Conservation (phyloP, 2,888 invertebrate species). For the Diplolepis rosae region DNA sequence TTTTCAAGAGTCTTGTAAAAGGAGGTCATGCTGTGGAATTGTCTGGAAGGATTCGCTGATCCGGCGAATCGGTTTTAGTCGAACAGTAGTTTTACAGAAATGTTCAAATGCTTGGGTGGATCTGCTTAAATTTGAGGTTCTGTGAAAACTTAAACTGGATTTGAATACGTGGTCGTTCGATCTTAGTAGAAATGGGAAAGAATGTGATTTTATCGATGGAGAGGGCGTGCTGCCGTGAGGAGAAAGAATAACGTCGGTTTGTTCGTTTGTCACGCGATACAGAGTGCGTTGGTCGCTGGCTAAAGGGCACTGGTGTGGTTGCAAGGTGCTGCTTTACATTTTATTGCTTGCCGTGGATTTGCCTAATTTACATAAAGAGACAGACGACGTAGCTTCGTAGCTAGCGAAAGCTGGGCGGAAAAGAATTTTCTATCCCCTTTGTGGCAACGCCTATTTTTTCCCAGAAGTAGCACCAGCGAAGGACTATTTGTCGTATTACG, state of each 20-base stretch:
- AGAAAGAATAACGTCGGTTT: constrained; percentile 30
- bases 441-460: constrained; percentile 31
- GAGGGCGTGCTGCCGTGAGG: constrained; percentile 23
- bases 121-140: not conserved
- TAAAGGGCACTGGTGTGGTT: constrained; percentile 39
- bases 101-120: not conserved
- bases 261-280: constrained; percentile 7
- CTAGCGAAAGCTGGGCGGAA: constrained; percentile 31
- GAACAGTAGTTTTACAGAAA: not conserved
- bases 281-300: not conserved
- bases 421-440: constrained; percentile 41
- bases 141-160: not conserved
- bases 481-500: constrained; percentile 37
- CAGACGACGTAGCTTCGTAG: constrained; percentile 43
- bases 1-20: not conserved
- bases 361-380: constrained; percentile 62
- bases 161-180: constrained; percentile 41
- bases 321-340: constrained; percentile 63
- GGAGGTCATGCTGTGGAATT: not conserved
- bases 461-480: constrained; percentile 12
- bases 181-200: constrained; percentile 40
- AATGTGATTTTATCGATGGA: constrained; percentile 40
- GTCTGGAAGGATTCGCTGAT: not conserved
- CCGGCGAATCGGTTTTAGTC: not conserved
- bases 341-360: constrained; percentile 65